Base-by-base conservation (phyloP, 2,797 vertebrate species). In the Danio tinwini region DNA sequence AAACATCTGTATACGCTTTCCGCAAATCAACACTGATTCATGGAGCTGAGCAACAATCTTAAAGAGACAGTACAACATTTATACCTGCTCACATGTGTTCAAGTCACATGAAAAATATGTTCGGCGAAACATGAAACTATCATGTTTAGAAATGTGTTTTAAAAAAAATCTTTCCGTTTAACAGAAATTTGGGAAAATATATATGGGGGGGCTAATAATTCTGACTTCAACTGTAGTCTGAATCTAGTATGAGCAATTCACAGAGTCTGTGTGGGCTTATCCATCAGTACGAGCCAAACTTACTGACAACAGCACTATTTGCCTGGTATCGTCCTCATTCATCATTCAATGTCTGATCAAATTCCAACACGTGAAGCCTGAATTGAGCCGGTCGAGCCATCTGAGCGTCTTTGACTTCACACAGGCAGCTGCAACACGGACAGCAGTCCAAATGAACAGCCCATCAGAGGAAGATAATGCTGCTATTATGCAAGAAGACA, bases 251-350 rank as follows among this genome's bases (percentile, higher is more conserved):
- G 44, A 17, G 49, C 10, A 52, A 7, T 10, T 39, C 42, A 17
- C 62, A 44, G 62, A 44, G 37, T n/a, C 40, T 3, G 2, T 44
- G 40, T 12, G 63, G 44, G 40, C 14, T 52, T 52, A 5, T 52
- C 12, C 12, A 47, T 47, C 45, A 2, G 45, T 47, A 47, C 5
- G 5, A 47, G 45, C 45, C 45, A 63, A 56, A 71, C 50, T 14
- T 11, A 58, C 45, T n/a, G 70, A 72, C 29, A 69, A 37, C 63
- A 76, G 59, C 58, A 64, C 40, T 16, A 40, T 59, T 55, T 37
- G 64, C 59, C 44, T 19, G 65, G 11, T 76, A 68, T 63, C 76
- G 19, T 71, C 53, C 53, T 47, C 53, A 58, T 58, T 45, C 19
- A 72, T 72, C 19, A 45, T 58, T 72, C 40, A 71, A 56, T 2